These are phyloP conservation scores for Microtus ochrogaster DNA, from an alignment of 2,113 vertebrate species.

Conservation along the genomic window DNA sequence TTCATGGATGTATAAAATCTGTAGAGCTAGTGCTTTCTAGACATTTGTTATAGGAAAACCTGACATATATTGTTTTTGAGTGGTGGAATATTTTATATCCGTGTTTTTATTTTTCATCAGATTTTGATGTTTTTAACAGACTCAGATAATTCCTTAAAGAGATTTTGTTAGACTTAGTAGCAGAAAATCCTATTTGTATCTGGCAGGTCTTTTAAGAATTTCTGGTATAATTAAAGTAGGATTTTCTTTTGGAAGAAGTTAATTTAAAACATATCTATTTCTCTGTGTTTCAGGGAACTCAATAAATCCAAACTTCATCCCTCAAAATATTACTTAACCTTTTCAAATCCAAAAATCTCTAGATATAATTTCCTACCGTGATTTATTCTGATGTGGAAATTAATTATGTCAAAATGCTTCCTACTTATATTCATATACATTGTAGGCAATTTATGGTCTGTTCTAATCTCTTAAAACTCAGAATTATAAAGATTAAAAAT, in stretches of 20 bases:
- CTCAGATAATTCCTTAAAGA: conserved; percentile 69
- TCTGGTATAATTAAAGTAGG: conserved; percentile 76
- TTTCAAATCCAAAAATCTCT: conserved; percentile 65
- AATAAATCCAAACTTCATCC: conserved; percentile 65
- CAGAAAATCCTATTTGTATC: conserved; percentile 75
- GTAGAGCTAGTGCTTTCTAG: conserved; percentile 18
- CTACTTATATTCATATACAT: conserved; percentile 59
- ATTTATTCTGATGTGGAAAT: conserved; percentile 49
- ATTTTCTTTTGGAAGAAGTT: conserved; percentile 77
- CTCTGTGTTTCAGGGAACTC: conserved; percentile 52
- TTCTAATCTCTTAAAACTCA: conserved; percentile 73
- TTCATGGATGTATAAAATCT: conserved; percentile 9
- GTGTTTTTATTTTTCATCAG: neutral
- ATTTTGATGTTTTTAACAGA: conserved; percentile 66
- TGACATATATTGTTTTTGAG: conserved; percentile 62
- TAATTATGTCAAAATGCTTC: conserved; percentile 55
- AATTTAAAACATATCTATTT: conserved; percentile 78
- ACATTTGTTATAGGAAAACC: conserved; percentile 56
- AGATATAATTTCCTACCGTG: conserved; percentile 50
- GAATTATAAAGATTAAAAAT: conserved; percentile 66
- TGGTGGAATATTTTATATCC: conserved; percentile 64
- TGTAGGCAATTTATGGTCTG: conserved; percentile 32
- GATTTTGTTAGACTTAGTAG: conserved; percentile 72
- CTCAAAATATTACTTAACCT: conserved; percentile 70
- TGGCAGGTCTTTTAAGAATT: conserved; percentile 75